Conservation (phyloP, 2,113 vertebrate species). For the Vulpes vulpes region DNA sequence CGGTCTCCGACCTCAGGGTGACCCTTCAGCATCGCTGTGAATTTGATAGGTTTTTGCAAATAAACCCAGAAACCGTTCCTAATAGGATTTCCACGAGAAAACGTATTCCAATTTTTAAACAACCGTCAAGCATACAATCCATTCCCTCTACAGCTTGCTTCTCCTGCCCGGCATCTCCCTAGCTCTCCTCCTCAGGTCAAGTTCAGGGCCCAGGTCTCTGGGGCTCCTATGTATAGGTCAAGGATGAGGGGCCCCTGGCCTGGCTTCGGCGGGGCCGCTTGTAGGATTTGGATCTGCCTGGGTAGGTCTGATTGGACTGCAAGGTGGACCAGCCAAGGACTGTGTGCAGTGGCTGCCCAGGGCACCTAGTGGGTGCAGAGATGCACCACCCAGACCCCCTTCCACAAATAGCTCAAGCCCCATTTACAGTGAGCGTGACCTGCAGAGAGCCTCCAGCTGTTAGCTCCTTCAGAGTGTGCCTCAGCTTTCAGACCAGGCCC, state of each 20-base stretch:
- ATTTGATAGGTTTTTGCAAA: not conserved
- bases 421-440: accelerated
- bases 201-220: not conserved
- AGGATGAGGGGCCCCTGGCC: not conserved
- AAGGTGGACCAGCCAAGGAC: accelerated
- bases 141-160: not conserved
- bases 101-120: not conserved
- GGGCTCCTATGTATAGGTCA: not conserved
- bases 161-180: not conserved
- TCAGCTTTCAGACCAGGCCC: not conserved
- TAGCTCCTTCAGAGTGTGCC: not conserved
- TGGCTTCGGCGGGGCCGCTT: not conserved
- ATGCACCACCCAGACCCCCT: not conserved
- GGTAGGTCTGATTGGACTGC: not conserved
- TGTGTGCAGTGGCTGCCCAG: not conserved
- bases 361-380: accelerated
- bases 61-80: not conserved
- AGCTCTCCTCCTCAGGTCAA: not conserved
- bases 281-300: not conserved
- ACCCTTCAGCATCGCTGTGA: not conserved
- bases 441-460: not conserved
- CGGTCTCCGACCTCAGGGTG: not conserved
- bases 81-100: constrained; percentile 10
- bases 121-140: accelerated
- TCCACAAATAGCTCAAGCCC: not conserved